Evolutionary conservation across 2,113 vertebrate genomes (phyloP).

Genomic region (Regulus satrapa): DNA sequence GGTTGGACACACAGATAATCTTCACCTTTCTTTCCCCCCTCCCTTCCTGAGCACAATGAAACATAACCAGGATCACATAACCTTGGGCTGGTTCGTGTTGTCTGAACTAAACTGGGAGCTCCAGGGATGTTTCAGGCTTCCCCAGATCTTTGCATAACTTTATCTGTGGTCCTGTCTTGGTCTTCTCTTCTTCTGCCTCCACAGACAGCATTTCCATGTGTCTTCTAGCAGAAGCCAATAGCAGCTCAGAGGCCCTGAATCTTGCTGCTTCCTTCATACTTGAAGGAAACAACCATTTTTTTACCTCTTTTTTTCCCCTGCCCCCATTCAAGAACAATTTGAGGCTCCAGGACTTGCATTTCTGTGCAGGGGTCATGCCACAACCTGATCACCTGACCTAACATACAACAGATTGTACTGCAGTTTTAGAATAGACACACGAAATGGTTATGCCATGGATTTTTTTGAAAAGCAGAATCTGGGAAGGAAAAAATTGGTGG

Average conservation of each 20-base stretch:
- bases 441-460: neutral
- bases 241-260: neutral
- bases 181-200: neutral
- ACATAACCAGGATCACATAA: neutral
- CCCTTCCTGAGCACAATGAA: neutral
- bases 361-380: neutral
- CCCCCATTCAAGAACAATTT: neutral
- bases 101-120: neutral
- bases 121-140: neutral
- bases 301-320: neutral
- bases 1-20: neutral
- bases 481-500: neutral
- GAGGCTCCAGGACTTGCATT: neutral
- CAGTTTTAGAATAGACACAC: neutral
- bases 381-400: constrained; percentile 13
- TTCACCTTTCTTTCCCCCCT: neutral
- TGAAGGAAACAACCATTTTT: neutral
- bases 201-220: neutral
- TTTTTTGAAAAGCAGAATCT: constrained; percentile 17
- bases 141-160: neutral
- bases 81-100: neutral
- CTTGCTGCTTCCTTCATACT: neutral
- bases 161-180: neutral
- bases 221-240: neutral
- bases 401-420: constrained; percentile 26